Conservation (phyloP, 2,888 invertebrate species). For the Stenolophus ochropezus region DNA sequence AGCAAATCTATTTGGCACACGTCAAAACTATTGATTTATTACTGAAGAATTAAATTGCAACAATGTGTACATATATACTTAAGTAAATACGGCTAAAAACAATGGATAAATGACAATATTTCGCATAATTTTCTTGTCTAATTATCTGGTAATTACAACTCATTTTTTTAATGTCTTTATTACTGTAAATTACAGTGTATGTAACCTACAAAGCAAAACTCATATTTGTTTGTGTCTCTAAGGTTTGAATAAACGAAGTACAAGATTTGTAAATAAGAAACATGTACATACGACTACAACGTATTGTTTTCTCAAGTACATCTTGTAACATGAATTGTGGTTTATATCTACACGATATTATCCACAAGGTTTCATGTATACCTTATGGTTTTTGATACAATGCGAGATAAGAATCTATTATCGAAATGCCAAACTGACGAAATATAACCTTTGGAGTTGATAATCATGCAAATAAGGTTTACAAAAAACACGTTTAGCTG, state of each 20-base stretch:
- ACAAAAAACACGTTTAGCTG: not conserved
- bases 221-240: too few species aligned
- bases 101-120: not conserved
- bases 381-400: not conserved
- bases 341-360: not conserved
- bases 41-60: not conserved
- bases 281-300: not conserved
- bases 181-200: not conserved
- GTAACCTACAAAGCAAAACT: too few species aligned
- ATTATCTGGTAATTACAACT: not conserved
- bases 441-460: not conserved
- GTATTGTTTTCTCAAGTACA: not conserved
- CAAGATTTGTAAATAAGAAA: not conserved
- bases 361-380: not conserved
- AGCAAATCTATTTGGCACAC: too few species aligned
- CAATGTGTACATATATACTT: too few species aligned
- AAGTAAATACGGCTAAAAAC: too few species aligned
- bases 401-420: not conserved
- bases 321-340: not conserved
- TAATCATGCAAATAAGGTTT: not conserved
- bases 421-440: not conserved
- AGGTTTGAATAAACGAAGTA: not conserved
- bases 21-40: not conserved
- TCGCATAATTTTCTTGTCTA: not conserved
- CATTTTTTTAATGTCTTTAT: not conserved